Percentiles rank a stretch among this genome's conserved stretches.
phyloP scores from a whole-genome alignment of 1,140 invertebrate species.

The Lepidotrigona ventralis region DNA sequence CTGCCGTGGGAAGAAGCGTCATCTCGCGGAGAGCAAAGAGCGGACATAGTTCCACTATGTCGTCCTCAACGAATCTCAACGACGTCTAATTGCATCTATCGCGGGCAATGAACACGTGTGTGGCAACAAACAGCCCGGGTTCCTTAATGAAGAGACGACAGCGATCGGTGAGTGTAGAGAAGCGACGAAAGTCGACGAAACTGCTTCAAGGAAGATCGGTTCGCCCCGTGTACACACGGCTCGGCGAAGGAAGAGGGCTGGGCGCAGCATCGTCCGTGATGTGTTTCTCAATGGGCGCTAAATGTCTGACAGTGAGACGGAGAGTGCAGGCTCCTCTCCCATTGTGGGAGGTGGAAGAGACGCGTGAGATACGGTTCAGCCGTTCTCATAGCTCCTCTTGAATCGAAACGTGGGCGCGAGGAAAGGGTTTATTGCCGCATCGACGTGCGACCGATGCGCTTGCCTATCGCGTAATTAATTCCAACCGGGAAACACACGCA shows the following conservation, averaged over 20 bases:
- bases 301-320: constrained; percentile 52
- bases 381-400: constrained; percentile 54
- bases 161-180: background rate
- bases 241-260: constrained; percentile 40
- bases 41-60: background rate
- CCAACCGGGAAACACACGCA: background rate
- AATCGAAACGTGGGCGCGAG: constrained; percentile 46
- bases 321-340: background rate
- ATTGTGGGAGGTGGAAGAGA: constrained; percentile 50
- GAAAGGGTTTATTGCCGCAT: constrained; percentile 57
- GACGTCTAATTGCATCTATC: constrained; percentile 2
- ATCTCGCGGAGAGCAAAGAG: background rate
- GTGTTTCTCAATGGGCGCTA: constrained; percentile 65
- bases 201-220: constrained; percentile 34
- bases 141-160: constrained; percentile 14
- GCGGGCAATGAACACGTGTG: background rate
- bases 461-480: constrained; percentile 52
- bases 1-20: constrained; percentile 50
- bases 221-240: constrained; percentile 28
- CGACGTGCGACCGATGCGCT: constrained; percentile 33
- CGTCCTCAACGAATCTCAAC: background rate
- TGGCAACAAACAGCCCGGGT: background rate
- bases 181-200: background rate
- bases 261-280: constrained; percentile 55
- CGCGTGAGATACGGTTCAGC: constrained; percentile 58